Evolutionary conservation across 2,797 vertebrate genomes (phyloP).

Genomic region (Diceros bicornis): DNA sequence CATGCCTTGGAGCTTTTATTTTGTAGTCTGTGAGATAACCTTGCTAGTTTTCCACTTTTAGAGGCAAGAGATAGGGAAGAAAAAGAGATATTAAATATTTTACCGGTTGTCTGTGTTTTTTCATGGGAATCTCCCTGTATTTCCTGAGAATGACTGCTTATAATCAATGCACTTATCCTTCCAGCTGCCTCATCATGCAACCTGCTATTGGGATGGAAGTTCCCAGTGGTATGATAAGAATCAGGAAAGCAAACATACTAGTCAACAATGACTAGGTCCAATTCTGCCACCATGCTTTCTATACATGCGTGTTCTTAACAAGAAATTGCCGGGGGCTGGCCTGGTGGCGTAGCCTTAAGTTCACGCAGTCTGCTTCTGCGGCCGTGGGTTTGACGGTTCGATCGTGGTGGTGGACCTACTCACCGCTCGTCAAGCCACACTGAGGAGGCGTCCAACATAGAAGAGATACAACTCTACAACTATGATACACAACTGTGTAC

Average conservation of each 20-base stretch:
- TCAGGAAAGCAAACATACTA: neutral
- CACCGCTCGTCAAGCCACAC: too few species aligned
- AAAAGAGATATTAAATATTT: neutral
- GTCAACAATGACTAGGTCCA: neutral
- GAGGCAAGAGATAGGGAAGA: neutral
- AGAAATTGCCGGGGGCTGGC: neutral
- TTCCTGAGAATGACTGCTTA: constrained; percentile 18
- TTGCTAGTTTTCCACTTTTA: neutral
- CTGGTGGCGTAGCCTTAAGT: too few species aligned
- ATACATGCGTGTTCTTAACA: neutral
- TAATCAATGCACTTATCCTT: neutral
- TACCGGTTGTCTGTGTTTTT: neutral
- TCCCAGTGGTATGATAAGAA: neutral
- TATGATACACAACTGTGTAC: too few species aligned
- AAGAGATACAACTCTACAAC: too few species aligned
- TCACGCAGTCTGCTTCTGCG: too few species aligned
- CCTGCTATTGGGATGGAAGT: neutral
- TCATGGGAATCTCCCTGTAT: neutral
- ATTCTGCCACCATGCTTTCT: neutral
- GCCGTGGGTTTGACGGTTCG: too few species aligned
- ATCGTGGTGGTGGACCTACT: too few species aligned
- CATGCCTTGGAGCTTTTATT: neutral
- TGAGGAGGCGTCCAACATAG: too few species aligned
- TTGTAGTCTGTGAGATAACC: neutral
- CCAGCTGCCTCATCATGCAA: neutral